Evolutionary conservation across 2,797 vertebrate genomes (phyloP).

Genomic region (Macroramphosus scolopax): DNA sequence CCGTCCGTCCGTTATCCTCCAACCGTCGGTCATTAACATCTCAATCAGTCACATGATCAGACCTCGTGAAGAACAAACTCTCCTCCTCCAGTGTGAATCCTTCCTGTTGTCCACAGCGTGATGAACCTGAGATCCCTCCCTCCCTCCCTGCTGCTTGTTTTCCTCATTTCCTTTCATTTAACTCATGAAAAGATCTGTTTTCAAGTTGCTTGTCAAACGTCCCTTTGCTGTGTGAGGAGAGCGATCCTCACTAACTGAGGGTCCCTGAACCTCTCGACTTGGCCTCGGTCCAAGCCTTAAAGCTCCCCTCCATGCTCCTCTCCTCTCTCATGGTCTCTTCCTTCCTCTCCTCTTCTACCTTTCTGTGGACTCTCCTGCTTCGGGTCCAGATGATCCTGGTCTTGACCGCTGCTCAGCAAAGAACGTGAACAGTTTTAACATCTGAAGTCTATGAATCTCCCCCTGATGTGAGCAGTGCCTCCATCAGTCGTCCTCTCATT

Average conservation of each 20-base stretch:
- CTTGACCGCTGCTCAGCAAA: slow-evolving; percentile 11
- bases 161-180: slow-evolving; percentile 19
- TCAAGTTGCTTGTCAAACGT: slow-evolving; percentile 24
- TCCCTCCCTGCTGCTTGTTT: slow-evolving; percentile 6
- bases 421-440: slow-evolving; percentile 18
- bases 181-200: slow-evolving; percentile 38
- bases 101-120: too few species aligned
- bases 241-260: slow-evolving; percentile 40
- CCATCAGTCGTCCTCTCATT: too few species aligned
- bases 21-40: too few species aligned
- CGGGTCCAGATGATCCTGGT: slow-evolving; percentile 48
- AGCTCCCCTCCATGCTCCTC: slow-evolving; percentile 25
- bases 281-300: slow-evolving; percentile 46
- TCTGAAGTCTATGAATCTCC: too few species aligned
- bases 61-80: too few species aligned
- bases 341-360: slow-evolving; percentile 2
- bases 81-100: slow-evolving; percentile 13
- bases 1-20: too few species aligned
- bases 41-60: too few species aligned
- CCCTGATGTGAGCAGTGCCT: too few species aligned
- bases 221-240: slow-evolving; percentile 23
- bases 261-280: slow-evolving; percentile 38
- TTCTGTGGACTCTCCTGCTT: slow-evolving; percentile 47
- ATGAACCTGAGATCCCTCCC: slow-evolving; percentile 17
- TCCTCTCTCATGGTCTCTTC: slow-evolving; percentile 24